Conservation (phyloP, 2,113 vertebrate genomes). For the Mirza zaza region DNA sequence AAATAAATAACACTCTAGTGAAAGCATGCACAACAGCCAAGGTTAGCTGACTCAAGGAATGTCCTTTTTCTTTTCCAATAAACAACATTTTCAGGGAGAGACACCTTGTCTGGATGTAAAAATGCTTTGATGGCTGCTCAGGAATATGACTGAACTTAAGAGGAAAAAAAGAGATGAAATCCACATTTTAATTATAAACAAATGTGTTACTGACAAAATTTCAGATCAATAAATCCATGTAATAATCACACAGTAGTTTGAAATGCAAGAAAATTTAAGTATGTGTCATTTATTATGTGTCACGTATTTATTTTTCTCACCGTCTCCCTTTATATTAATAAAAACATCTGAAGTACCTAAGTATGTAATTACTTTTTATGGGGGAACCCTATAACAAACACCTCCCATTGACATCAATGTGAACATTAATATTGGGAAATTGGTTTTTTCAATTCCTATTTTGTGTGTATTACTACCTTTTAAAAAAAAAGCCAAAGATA, state of each 20-base stretch:
- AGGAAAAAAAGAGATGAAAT: not conserved
- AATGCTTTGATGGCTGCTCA: constrained; percentile 17
- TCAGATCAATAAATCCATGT: not conserved
- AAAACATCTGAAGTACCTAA: not conserved
- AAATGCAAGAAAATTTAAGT: constrained; percentile 4
- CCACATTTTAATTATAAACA: constrained; percentile 48
- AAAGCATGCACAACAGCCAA: not conserved
- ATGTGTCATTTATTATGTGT: not conserved
- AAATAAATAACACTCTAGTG: not conserved
- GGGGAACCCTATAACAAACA: not conserved
- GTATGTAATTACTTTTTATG: not conserved
- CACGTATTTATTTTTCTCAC: not conserved
- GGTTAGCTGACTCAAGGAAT: constrained; percentile 8
- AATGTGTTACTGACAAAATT: constrained; percentile 27
- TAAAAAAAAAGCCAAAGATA: not conserved
- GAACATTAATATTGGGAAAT: not conserved
- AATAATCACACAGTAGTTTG: not conserved
- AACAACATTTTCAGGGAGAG: constrained; percentile 48
- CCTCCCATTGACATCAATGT: not conserved
- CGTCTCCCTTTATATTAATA: not conserved
- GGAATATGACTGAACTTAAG: constrained; percentile 26
- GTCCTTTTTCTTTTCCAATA: constrained; percentile 54
- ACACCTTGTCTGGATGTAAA: not conserved
- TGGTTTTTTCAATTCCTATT: not conserved
- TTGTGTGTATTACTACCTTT: not conserved